Evolutionary conservation across 2,113 vertebrate genomes (phyloP).

Genomic region (Electrona antarctica): DNA sequence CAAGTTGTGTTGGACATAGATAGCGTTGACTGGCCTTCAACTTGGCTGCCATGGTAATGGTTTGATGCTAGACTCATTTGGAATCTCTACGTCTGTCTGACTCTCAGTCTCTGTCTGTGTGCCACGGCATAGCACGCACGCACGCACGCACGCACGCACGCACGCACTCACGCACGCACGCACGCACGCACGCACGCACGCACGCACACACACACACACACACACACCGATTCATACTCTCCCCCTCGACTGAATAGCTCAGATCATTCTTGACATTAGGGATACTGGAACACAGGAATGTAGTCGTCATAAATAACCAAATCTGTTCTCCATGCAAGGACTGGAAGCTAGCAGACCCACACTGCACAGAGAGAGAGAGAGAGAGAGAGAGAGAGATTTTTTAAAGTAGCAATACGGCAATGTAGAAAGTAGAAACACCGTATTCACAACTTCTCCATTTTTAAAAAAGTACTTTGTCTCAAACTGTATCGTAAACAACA

Average conservation of each 20-base stretch:
- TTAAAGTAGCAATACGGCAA: slow-evolving; percentile 13
- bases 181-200: too few relatives aligned
- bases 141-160: too few relatives aligned
- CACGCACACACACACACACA: too few relatives aligned
- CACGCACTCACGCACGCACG: too few relatives aligned
- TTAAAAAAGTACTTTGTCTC: background rate
- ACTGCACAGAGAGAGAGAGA: slow-evolving; percentile 5
- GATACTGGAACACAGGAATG: slow-evolving; percentile 28
- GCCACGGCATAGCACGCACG: too few relatives aligned
- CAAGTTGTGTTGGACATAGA: slow-evolving; percentile 20
- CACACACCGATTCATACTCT: background rate
- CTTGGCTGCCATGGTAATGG: background rate
- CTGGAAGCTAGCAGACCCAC: slow-evolving; percentile 42
- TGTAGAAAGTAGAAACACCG: slow-evolving; percentile 1
- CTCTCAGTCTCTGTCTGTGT: slow-evolving; percentile 7
- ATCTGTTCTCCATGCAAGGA: slow-evolving; percentile 50
- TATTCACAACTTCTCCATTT: background rate
- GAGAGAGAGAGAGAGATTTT: background rate
- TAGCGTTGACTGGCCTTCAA: slow-evolving; percentile 12
- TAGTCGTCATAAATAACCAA: slow-evolving; percentile 52
- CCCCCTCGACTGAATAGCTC: slow-evolving; percentile 11
- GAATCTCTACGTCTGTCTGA: slow-evolving; percentile 1
- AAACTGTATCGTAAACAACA: too few relatives aligned
- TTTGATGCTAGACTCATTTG: slow-evolving; percentile 8
- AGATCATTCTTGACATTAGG: slow-evolving; percentile 35